Conservation (phyloP, 2,113 vertebrate species). For the Xyrauchen texanus region DNA sequence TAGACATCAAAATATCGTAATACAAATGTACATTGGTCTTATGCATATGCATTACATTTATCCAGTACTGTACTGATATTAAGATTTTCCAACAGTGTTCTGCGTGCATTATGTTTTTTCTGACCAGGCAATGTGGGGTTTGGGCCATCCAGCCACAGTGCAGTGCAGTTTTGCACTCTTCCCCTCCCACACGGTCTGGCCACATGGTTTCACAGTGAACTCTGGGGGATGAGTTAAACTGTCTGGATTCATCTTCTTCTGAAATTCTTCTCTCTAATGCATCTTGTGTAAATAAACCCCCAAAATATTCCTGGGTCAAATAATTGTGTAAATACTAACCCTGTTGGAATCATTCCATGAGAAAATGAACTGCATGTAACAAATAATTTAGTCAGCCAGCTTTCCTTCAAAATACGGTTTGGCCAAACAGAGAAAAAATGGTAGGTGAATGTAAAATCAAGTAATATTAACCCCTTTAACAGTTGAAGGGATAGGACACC, state of each 20-base stretch:
- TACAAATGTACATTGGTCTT: not conserved
- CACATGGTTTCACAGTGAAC: constrained; percentile 87
- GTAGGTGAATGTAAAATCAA: too few species aligned
- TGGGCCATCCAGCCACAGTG: constrained; percentile 92
- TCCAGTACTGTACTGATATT: not conserved
- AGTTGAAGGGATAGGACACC: too few species aligned
- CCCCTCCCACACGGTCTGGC: constrained; percentile 94
- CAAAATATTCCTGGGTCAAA: too few species aligned
- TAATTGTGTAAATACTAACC: not conserved
- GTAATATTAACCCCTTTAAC: too few species aligned
- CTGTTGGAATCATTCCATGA: not conserved
- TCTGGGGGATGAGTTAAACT: constrained; percentile 87
- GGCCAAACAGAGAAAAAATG: too few species aligned
- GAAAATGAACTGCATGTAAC: not conserved
- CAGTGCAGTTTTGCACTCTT: constrained; percentile 87
- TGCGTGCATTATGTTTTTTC: constrained; percentile 1
- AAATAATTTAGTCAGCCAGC: not conserved
- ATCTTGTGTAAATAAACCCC: constrained; percentile 62
- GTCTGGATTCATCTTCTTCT: constrained; percentile 89
- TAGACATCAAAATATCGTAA: not conserved
- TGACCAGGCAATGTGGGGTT: constrained; percentile 82
- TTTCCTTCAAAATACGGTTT: not conserved
- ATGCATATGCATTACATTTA: too few species aligned
- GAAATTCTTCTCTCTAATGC: constrained; percentile 86
- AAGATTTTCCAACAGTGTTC: not conserved